Evolutionary conservation across 2,888 invertebrate species (phyloP), one percentile per base, ranked within the genome.

Genomic region (Phengaris alcon): DNA sequence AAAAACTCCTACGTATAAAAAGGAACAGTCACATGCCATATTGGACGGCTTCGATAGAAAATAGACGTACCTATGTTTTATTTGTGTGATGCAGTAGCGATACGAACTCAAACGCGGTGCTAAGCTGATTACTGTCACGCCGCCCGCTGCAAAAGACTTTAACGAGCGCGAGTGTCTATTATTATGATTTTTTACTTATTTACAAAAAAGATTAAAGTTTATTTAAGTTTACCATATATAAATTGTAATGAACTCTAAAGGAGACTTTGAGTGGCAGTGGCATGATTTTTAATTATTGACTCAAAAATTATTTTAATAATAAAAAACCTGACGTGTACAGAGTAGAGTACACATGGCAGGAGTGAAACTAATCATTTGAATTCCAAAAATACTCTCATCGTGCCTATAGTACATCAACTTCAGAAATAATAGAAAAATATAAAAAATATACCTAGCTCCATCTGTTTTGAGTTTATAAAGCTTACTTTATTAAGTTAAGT

Each of bases 41-140:
- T 48, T 72, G 54, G 72, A 72, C 35, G 54, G 9, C n/a, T 69
- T 54, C 54, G 52, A 72, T 72, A 12, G 72, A 72, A 59, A 75
- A 75, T 75, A 75, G 70, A 75, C 70, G 57, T 48, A 22, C 22
- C 22, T 22, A 44, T 57, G 75, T 75, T 75, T 75, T 75, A 75
- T 75, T 75, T 70, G 57, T 75, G 22, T 70, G 22, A 70, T 51
- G 70, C 75, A 75, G 75, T 75, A 75, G 75, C 75, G 70, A 75
- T 75, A 75, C 70, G 35, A 15, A 22, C 55, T 22, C 55, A n/a
- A 54, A 44, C 55, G 15, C 15, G 57, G 75, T 51, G 70, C 51
- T 75, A 75, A 70, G 70, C 51, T 55, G 75, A 75, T 75, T 70
- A 75, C 55, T 59, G 75, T 75, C 75, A 75, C 75, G 57, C 57